phyloP scores from a whole-genome alignment of 2,888 invertebrate genomes.

The Callosobruchus maculatus region DNA sequence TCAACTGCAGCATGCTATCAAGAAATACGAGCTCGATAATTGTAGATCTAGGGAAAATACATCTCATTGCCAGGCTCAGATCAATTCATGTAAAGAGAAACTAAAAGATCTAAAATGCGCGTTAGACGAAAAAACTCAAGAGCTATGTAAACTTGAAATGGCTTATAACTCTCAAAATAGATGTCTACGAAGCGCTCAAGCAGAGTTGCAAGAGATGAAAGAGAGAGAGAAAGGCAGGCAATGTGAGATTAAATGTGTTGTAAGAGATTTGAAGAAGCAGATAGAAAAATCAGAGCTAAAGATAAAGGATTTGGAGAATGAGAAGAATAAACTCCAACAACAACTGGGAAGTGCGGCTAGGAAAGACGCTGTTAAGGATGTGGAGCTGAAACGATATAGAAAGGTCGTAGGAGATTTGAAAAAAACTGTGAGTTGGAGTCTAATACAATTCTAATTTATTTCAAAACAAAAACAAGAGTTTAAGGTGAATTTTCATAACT shows the following conservation, averaged over 20 bases:
- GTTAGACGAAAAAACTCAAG: slow-evolving; percentile 31
- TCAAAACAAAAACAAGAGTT: too few relatives aligned
- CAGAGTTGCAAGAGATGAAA: slow-evolving; percentile 32
- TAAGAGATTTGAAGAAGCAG: slow-evolving; percentile 30
- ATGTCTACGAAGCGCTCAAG: slow-evolving; percentile 29
- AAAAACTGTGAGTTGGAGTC: slow-evolving; percentile 35
- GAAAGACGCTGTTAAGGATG: slow-evolving; percentile 27
- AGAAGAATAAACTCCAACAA: slow-evolving; percentile 20
- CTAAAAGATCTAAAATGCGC: slow-evolving; percentile 30
- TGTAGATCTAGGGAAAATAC: slow-evolving; percentile 22
- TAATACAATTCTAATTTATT: too few relatives aligned
- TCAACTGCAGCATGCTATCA: slow-evolving; percentile 25
- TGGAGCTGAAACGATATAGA: slow-evolving; percentile 30
- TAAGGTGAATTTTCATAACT: neutral
- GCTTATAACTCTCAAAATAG: slow-evolving; percentile 35
- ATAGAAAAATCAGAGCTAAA: slow-evolving; percentile 22
- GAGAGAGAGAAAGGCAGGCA: slow-evolving; percentile 27
- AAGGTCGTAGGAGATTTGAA: slow-evolving; percentile 35
- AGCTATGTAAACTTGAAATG: slow-evolving; percentile 31
- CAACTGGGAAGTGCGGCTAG: slow-evolving; percentile 19
- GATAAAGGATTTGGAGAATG: slow-evolving; percentile 19
- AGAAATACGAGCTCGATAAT: slow-evolving; percentile 26
- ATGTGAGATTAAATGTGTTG: slow-evolving; percentile 20
- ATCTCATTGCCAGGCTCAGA: slow-evolving; percentile 23
- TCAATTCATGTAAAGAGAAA: slow-evolving; percentile 27